phyloP scores from a whole-genome alignment of 2,888 invertebrate species.

The Magallana nippona region DNA sequence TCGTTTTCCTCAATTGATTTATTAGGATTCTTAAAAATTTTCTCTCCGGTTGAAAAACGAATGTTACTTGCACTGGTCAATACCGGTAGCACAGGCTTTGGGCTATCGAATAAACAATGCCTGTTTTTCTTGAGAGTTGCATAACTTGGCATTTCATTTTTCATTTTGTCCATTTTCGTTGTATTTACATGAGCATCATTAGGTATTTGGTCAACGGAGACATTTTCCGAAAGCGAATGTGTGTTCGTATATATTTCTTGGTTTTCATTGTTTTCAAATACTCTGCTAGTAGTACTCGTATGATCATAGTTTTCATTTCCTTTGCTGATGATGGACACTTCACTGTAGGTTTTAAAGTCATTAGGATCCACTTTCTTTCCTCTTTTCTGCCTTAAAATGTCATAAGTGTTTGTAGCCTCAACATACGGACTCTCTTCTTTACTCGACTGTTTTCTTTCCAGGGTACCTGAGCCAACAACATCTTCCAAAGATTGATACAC shows the following conservation, averaged over 20 bases:
- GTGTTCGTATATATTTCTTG: neutral
- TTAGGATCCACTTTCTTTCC: neutral
- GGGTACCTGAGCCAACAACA: neutral
- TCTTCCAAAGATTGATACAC: neutral
- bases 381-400: neutral
- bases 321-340: neutral
- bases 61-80: neutral
- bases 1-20: neutral
- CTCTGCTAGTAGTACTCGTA: neutral
- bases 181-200: neutral
- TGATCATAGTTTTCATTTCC: neutral
- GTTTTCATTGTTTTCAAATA: neutral
- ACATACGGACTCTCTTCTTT: slow-evolving; percentile 4
- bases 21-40: neutral
- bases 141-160: neutral
- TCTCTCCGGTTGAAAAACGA: neutral
- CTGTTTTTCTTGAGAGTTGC: neutral
- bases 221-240: neutral
- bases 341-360: neutral
- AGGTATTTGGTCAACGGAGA: neutral
- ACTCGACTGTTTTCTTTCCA: neutral
- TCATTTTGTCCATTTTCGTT: too few species aligned
- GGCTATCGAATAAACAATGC: neutral
- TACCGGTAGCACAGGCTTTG: neutral
- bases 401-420: neutral